phyloP scores from a whole-genome alignment of 1,140 invertebrate species.

The Listronotus bonariensis region DNA sequence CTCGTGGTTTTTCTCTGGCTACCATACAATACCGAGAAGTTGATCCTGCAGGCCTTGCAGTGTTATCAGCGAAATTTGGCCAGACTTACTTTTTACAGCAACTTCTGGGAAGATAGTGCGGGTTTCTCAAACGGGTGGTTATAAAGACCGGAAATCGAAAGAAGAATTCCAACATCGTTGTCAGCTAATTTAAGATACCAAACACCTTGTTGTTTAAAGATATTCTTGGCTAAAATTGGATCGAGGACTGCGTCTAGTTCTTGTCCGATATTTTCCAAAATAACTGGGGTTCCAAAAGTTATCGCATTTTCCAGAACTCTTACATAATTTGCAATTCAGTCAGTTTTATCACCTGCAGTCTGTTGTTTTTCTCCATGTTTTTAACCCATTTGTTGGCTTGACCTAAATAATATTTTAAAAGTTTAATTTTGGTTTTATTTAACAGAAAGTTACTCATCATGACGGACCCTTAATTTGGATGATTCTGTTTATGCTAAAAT shows the following conservation, averaged over 20 bases:
- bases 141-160: constrained; percentile 85
- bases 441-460: no score
- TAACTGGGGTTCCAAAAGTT: constrained; percentile 79
- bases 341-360: constrained; percentile 80
- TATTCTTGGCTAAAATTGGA: constrained; percentile 79
- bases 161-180: constrained; percentile 80
- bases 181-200: constrained; percentile 84
- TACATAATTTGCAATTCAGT: constrained; percentile 83
- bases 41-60: constrained; percentile 91
- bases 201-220: constrained; percentile 80
- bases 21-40: constrained; percentile 90
- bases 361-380: constrained; percentile 88
- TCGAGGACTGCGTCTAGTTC: constrained; percentile 85
- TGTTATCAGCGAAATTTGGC: constrained; percentile 96
- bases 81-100: constrained; percentile 86
- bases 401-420: no score
- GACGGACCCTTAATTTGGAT: no score
- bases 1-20: constrained; percentile 86
- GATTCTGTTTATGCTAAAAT: no score
- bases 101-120: constrained; percentile 88
- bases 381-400: constrained; percentile 96
- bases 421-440: no score
- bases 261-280: constrained; percentile 85
- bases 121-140: constrained; percentile 87
- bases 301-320: constrained; percentile 79